Evolutionary conservation across 2,113 vertebrate species (phyloP), one percentile per base, ranked within the genome.

Genomic region (Neotoma lepida): DNA sequence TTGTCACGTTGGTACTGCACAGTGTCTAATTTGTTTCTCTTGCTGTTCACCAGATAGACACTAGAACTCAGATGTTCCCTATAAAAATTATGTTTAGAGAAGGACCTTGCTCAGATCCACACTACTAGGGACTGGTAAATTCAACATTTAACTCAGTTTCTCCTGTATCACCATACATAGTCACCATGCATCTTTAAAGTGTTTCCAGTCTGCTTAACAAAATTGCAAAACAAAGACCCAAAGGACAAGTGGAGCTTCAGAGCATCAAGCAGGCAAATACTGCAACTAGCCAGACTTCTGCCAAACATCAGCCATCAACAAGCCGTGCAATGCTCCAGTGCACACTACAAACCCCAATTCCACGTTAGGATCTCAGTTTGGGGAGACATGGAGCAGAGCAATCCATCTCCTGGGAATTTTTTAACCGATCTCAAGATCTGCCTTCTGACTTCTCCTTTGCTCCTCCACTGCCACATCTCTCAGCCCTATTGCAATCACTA

Each of bases 311-410:
- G 49, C 44, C n/a, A 54, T 35, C 14, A 71, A 71, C 17, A 71
- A 71, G 70, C 8, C n/a, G 17, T 15, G 18, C 14, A 71, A 61
- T 63, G 18, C 13, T 5, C 41, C 39, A 4, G n/a, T 56, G 73
- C 4, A 26, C 44, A 94, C 44, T 26, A n/a, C 15, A 56, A 94
- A 71, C 3, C 1, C 15, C 80, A 3, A 7, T 15, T 71, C 10
- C 22, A 4, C n/a, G 44, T 76, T 35, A 28, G n/a, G n/a, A 76
- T 89, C 56, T 82, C 28, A 78, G 26, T 49, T 44, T 12, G 2
- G 4, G 4, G 35, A n/a, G 8, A 70, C 68, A 66, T 56, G 44
- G 0, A 24, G 4, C 2, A 51, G 3, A 15, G 12, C 0, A 2
- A 49, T 26, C 20, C 24, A 13, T 26, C 73, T 84, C 35, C 1